These are phyloP conservation scores for Cataglyphis rosenhaueri DNA, from an alignment of 2,888 invertebrate genomes.

Conservation along the genomic window DNA sequence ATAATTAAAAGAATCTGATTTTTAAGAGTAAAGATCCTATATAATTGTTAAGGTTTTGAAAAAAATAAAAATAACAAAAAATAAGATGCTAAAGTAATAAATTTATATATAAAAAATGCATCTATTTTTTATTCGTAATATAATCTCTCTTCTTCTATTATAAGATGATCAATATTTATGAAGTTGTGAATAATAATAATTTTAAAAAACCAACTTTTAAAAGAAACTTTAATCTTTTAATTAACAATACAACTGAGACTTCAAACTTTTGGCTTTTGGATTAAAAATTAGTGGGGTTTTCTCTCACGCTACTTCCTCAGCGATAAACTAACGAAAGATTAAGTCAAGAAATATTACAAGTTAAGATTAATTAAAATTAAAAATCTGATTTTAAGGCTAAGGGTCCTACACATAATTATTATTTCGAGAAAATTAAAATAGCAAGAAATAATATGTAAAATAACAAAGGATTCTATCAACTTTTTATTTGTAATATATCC, in stretches of 20 bases:
- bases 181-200: not conserved
- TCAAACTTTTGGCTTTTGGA: not conserved
- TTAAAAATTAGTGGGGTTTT: conserved; percentile 5
- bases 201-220: not conserved
- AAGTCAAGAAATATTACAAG: not conserved
- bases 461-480: not conserved
- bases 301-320: not conserved
- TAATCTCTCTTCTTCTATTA: not conserved
- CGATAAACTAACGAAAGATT: not conserved
- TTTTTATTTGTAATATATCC: not conserved
- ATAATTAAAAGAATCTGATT: not conserved
- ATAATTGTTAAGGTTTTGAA: not conserved
- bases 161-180: not conserved
- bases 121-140: not conserved
- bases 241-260: not conserved
- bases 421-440: not conserved
- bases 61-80: not conserved
- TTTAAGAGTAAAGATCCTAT: not conserved
- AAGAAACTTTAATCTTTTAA: not conserved
- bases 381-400: not conserved
- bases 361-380: not conserved
- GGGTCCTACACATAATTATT: not conserved
- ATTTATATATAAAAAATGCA: not conserved
- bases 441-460: not conserved
- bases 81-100: not conserved